Evolutionary conservation across 2,888 invertebrate genomes (phyloP).

Genomic region (Heliconius erato): DNA sequence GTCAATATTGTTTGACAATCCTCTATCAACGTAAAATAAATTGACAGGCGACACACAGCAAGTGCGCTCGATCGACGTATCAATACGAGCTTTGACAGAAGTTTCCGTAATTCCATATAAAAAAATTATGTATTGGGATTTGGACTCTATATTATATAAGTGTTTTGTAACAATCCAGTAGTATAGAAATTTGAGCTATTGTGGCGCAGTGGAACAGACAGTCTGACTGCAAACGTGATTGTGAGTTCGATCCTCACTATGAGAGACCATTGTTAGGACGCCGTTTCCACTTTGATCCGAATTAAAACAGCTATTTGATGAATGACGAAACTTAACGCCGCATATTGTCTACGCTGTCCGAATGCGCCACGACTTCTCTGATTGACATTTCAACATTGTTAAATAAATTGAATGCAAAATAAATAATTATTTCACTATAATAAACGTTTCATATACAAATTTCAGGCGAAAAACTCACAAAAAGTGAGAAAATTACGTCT

Average conservation of each 20-base stretch:
- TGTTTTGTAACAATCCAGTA: too few species aligned
- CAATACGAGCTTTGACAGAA: background rate
- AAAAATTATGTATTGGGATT: background rate
- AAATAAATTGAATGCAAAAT: background rate
- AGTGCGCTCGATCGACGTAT: background rate
- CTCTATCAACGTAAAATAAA: background rate
- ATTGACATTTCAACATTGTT: too few species aligned
- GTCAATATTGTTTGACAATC: constrained; percentile 3
- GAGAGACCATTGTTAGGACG: too few species aligned
- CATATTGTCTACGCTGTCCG: too few species aligned
- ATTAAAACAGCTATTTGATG: too few species aligned
- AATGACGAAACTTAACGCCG: too few species aligned
- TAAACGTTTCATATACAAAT: background rate
- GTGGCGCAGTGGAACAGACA: background rate
- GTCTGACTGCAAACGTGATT: background rate
- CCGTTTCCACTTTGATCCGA: too few species aligned
- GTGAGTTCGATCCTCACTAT: background rate
- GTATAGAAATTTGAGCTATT: background rate
- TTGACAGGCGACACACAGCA: background rate
- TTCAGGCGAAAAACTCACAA: background rate
- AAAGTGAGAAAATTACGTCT: constrained; percentile 25
- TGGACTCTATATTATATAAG: background rate
- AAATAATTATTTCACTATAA: background rate
- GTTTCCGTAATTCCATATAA: background rate
- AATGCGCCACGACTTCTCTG: too few species aligned